A percentile compares a stretch with the other conserved stretches of the same genome.
Conservation (phyloP, 2,888 invertebrate genomes). For the Torymus tubicola region DNA sequence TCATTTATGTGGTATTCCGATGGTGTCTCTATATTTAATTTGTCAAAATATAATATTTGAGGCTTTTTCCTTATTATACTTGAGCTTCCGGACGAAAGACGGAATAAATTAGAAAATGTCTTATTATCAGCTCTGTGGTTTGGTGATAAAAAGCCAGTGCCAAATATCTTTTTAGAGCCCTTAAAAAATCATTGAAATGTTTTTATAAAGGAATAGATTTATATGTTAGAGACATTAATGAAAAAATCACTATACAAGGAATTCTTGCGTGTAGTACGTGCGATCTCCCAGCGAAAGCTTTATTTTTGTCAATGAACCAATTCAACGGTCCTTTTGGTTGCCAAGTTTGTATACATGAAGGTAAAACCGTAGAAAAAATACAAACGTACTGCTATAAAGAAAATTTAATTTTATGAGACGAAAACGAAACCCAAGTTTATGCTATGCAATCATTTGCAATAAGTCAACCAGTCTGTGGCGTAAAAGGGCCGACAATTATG, state of each 20-base stretch:
- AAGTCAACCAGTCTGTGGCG: too few species aligned
- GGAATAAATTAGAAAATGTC: slow-evolving; percentile 11
- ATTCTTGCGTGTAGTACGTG: slow-evolving; percentile 48
- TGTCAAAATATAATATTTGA: too few species aligned
- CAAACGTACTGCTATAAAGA: too few species aligned
- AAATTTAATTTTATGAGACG: too few species aligned
- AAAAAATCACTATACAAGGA: slow-evolving; percentile 26
- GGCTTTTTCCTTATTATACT: slow-evolving; percentile 36
- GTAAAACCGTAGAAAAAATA: neutral
- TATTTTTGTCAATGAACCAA: neutral
- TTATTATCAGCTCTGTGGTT: slow-evolving; percentile 39
- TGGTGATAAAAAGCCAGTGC: too few species aligned
- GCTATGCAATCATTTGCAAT: neutral
- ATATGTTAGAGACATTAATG: neutral
- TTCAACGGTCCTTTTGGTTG: neutral
- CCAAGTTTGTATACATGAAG: neutral
- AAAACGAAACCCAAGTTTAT: too few species aligned
- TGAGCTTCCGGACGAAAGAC: slow-evolving; percentile 51
- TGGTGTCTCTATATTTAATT: neutral
- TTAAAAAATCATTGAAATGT: slow-evolving; percentile 19
- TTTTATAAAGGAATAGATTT: slow-evolving; percentile 15
- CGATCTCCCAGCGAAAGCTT: neutral
- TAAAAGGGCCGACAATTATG: slow-evolving; percentile 50
- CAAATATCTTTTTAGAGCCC: too few species aligned
- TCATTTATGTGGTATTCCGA: neutral